A percentile compares a stretch with the other conserved stretches of the same genome.
Conservation (phyloP, 2,797 vertebrate genomes). For the Hypotaenidia okinawae region DNA sequence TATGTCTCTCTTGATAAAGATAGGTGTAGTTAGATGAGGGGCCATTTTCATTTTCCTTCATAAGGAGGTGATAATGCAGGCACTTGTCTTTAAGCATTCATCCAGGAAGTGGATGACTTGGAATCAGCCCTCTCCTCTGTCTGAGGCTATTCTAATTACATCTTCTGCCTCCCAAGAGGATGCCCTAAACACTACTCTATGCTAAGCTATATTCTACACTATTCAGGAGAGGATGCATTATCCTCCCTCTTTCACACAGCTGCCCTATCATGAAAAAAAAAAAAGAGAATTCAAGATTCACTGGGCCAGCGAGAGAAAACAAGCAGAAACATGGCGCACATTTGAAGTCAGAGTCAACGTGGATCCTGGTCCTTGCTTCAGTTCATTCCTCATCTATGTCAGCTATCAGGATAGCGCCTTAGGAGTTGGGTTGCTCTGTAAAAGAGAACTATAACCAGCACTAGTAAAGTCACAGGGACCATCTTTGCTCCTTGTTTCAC, state of each 20-base stretch:
- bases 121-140: slow-evolving; percentile 38
- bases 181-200: neutral
- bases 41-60: slow-evolving; percentile 61
- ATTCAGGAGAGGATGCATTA: neutral
- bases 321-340: neutral
- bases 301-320: neutral
- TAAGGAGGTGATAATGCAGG: slow-evolving; percentile 56
- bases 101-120: slow-evolving; percentile 13
- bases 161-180: slow-evolving; percentile 28
- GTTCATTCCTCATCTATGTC: neutral
- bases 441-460: neutral
- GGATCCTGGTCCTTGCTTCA: neutral
- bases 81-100: slow-evolving; percentile 63
- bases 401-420: neutral
- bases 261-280: neutral
- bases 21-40: slow-evolving; percentile 49
- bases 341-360: neutral
- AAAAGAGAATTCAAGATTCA: neutral
- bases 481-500: neutral
- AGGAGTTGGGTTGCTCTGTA: neutral
- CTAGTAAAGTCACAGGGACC: neutral
- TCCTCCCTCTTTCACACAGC: neutral
- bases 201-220: neutral
- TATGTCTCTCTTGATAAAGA: slow-evolving; percentile 57
- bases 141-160: slow-evolving; percentile 36